phyloP scores from a whole-genome alignment of 2,888 invertebrate species.

The Acrobasis suavella region DNA sequence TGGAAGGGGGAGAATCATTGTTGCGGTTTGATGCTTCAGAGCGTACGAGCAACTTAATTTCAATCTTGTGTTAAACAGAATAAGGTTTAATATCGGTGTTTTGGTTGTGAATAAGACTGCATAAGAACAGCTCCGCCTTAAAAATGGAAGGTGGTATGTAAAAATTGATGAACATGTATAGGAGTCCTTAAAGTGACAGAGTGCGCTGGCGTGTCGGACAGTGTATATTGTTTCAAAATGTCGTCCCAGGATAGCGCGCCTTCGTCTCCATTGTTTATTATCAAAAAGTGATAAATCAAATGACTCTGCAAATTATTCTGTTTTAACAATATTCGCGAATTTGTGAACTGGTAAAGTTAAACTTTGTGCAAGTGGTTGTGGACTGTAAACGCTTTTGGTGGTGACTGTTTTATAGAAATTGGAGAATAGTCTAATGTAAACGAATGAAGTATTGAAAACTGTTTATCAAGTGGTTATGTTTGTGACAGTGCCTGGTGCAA shows the following conservation, averaged over 20 bases:
- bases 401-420: slow-evolving; percentile 26
- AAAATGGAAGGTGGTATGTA: slow-evolving; percentile 83
- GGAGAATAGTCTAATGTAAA: neutral
- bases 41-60: slow-evolving; percentile 28
- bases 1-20: slow-evolving; percentile 64
- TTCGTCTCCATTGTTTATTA: slow-evolving; percentile 73
- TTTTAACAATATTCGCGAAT: slow-evolving; percentile 43
- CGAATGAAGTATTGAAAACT: neutral
- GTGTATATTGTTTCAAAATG: slow-evolving; percentile 82
- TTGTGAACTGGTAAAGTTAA: slow-evolving; percentile 25
- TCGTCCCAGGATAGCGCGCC: slow-evolving; percentile 69
- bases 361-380: slow-evolving; percentile 35
- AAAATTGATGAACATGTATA: slow-evolving; percentile 83
- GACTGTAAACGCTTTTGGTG: slow-evolving; percentile 30
- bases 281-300: slow-evolving; percentile 80
- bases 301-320: slow-evolving; percentile 71
- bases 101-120: slow-evolving; percentile 46
- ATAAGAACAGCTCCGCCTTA: slow-evolving; percentile 81
- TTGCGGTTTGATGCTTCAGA: slow-evolving; percentile 58
- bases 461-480: neutral
- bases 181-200: slow-evolving; percentile 82
- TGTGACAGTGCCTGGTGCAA: slow-evolving; percentile 3
- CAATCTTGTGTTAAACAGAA: rapidly evolving
- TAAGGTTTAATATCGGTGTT: slow-evolving; percentile 40
- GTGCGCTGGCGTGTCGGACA: slow-evolving; percentile 79